Base-by-base conservation (phyloP, 2,888 invertebrate genomes). In the Agriopis aurantiaria region DNA sequence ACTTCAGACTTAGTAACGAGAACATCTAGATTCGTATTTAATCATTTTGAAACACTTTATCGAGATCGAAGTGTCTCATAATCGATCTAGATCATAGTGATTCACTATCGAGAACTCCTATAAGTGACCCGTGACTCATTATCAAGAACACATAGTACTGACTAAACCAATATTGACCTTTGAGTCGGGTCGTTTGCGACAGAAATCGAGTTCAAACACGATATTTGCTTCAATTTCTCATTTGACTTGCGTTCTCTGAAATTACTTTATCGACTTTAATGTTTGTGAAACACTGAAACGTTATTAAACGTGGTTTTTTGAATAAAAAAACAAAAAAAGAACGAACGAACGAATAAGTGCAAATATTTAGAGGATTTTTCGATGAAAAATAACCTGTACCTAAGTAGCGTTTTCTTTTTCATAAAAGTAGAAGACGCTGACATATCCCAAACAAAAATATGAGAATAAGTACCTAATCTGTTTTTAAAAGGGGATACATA, bases 181-280 rank as follows among this genome's bases (percentile, higher is more conserved):
- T 8, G 45, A 52, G 41, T 10, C 57, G 7, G n/a, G 52, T 62
- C 51, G 57, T 62, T 65, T 17, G 57, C 52, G 53, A 59, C 23
- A 57, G 49, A 55, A 71, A 61, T 68, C 49, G 52, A 45, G 59
- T 58, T 65, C 65, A 51, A 56, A 65, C 14, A 52, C 53, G 45
- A 60, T 67, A 57, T 70, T 63, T 68, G 64, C 66, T 69, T 59
- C 41, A 63, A 62, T 58, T 66, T 66, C 66, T 59, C 63, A 68
- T 68, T 68, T 67, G 48, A 51, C 43, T 51, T 63, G 51, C 63
- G 59, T 63, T 60, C 14, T 51, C 59, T 63, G 61, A 55, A 66
- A 58, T 66, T 59, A 63, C 60, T 63, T 66, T 60, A 64, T 60
- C 48, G 51, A 67, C 63, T 40, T 71, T 55, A 45, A 62, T 58